Evolutionary conservation across 92 coral and sea anemone species (phyloP).

Genomic region (Pocillopora meandrina): DNA sequence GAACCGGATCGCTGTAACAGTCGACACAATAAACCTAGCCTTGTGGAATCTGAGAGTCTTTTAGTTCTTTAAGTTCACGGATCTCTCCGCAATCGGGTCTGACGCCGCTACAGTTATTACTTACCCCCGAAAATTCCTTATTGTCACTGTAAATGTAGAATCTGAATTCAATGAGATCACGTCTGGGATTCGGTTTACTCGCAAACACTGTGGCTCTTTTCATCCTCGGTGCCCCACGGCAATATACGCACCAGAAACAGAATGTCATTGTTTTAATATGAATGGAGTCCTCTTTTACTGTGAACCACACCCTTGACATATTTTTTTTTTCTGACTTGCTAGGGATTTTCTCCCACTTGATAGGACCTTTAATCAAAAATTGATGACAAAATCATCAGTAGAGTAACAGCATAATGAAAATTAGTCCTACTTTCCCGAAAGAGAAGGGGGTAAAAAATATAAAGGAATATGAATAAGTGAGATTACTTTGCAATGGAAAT

Average conservation of each 20-base stretch:
- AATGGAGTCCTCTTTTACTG: slow-evolving; percentile 14
- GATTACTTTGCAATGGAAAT: too few species aligned
- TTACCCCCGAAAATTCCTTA: slow-evolving; percentile 26
- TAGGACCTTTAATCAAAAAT: background rate
- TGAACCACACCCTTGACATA: slow-evolving; percentile 22
- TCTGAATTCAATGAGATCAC: background rate
- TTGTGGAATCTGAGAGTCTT: too few species aligned
- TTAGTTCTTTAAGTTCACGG: too few species aligned
- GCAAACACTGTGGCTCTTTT: slow-evolving; percentile 37
- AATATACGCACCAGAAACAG: slow-evolving; percentile 30
- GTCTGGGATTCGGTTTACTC: background rate
- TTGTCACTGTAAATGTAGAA: slow-evolving; percentile 37
- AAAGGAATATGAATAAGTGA: too few species aligned
- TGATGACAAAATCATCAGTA: background rate
- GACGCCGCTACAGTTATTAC: background rate
- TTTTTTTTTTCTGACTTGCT: background rate
- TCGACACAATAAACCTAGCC: too few species aligned
- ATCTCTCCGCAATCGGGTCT: too few species aligned
- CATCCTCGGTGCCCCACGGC: slow-evolving; percentile 34
- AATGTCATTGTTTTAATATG: slow-evolving; percentile 25
- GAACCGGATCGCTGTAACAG: too few species aligned
- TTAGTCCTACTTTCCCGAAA: background rate
- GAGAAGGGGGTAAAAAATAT: too few species aligned
- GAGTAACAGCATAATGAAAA: background rate
- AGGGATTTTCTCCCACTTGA: background rate